Evolutionary conservation across 2,888 invertebrate genomes (phyloP), one percentile per base, ranked within the genome.

Genomic region (Tenthredo amoena): DNA sequence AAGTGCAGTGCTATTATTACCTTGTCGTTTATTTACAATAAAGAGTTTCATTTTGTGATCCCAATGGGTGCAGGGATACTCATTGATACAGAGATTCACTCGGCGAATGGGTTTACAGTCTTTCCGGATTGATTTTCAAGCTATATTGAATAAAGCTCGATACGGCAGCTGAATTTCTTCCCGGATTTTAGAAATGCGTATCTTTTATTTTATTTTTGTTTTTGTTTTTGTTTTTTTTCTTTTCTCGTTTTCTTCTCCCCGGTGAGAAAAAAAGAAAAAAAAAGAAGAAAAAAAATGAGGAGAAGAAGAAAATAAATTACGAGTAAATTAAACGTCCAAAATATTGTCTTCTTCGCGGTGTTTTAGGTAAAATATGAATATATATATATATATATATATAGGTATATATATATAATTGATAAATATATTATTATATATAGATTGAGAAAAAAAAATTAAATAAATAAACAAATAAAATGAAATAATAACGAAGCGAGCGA

Each of bases 1-100:
- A 87, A 89, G 88, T 85, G 83, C 86, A 85, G 86, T 87, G 85
- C 87, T 86, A 88, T 87, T 87, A 87, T 86, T 86, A 85, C 68
- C 84, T 84, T 77, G 86, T 83, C 85, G 31, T 86, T 87, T 83
- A 31, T 85, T 85, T 86, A 83, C 74, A 84, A 85, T 84, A 31
- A 84, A 87, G 62, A 84, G 85, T 62, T 84, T 86, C 88, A 89
- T 89, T 90, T 90, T 26, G 26, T 26, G 26, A 26, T 26, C 26
- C 26, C 26, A 26, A 26, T 0, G 26, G 26, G 26, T 26, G 26
- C 26, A 26, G 26, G 26, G 26, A 26, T 26, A 26, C 0, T 26
- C 26, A 26, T 90, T 71, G 26, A 26, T 10, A 26, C 62, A 10
- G 9, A n/a, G 55, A 55, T 50, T 50, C 15, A 15, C 15, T 50